A percentile compares a stretch with the other conserved stretches of the same genome.
phyloP scores from a whole-genome alignment of 2,113 vertebrate species.

The Spermophilus dauricus region DNA sequence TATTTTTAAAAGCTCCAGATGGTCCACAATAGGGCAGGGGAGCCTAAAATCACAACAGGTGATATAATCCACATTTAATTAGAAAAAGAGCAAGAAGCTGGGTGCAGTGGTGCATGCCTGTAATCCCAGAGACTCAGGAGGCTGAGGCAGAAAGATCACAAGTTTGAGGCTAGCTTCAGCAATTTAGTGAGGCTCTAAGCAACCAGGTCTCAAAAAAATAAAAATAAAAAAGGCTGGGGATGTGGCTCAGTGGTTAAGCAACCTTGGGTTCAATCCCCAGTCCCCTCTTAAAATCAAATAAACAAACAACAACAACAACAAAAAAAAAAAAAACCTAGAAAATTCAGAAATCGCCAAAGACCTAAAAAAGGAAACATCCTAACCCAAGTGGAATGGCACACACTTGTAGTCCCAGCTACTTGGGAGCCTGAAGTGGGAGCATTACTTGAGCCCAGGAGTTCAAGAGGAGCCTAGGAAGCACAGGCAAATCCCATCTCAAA shows the following conservation, averaged over 20 bases:
- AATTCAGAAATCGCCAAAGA: not conserved
- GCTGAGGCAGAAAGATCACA: too few relatives aligned
- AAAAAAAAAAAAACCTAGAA: not conserved
- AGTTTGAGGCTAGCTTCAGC: too few relatives aligned
- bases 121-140: too few relatives aligned
- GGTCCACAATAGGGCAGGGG: not conserved
- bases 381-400: not conserved
- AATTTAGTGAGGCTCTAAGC: too few relatives aligned
- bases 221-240: too few relatives aligned
- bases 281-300: too few relatives aligned
- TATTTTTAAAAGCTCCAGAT: slow-evolving; percentile 50
- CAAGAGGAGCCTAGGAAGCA: not conserved
- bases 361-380: not conserved
- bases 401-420: not conserved
- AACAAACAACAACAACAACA: too few relatives aligned
- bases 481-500: not conserved
- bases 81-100: not conserved
- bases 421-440: not conserved
- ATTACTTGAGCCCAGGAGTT: not conserved
- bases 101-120: too few relatives aligned
- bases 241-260: too few relatives aligned
- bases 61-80: not conserved
- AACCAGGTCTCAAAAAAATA: too few relatives aligned
- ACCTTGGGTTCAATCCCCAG: too few relatives aligned
- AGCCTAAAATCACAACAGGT: not conserved